Base-by-base conservation (phyloP, 2,113 vertebrate species). In the Perca fluviatilis region DNA sequence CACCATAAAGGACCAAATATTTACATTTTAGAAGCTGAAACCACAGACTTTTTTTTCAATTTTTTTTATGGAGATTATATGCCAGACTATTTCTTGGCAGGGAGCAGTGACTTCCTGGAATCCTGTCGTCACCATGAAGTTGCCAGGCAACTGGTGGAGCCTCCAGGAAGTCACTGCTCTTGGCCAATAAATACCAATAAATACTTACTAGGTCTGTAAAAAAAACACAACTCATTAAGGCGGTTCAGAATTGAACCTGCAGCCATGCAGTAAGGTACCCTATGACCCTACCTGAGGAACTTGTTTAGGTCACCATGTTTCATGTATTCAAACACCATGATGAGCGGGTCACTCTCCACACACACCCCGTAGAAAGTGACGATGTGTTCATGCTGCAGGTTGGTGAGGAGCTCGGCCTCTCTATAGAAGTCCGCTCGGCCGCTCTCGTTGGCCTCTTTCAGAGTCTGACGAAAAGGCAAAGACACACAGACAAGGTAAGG, bases 251-350 rank as follows among this genome's bases (percentile, higher is more conserved):
- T 33, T 33, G 33, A 33, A 33, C 33, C 33, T 6, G 33, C 33
- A 33, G 33, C 33, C 33, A 33, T 1, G 33, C 33, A 33, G 6
- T 33, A 33, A 33, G 33, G 33, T 33, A 33, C 33, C 33, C 33
- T 33, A 33, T 43, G 30, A 64, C 71, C 77, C 3, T 94, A 98
- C 98, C 98, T 99, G 90, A 99, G 98, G 87, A 99, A 99, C 94
- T 99, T 99, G 95, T 99, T 99, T 68, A 99, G 97, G 93, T 99
- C 98, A 36, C 98, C 98, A 0, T 99, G 97, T 87, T 98, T 99
- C 98, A 99, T 99, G 80, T 99, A 99, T 86, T 99, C 98, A 63
- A 99, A 99, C 86, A 99, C 98, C 98, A 99, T 99, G 92, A 99
- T 99, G 90, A 99, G 97, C 0, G 98, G 98, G 93, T 99, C 98